Base-by-base conservation (phyloP, 1,140 invertebrate genomes). In the Listronotus oregonensis region DNA sequence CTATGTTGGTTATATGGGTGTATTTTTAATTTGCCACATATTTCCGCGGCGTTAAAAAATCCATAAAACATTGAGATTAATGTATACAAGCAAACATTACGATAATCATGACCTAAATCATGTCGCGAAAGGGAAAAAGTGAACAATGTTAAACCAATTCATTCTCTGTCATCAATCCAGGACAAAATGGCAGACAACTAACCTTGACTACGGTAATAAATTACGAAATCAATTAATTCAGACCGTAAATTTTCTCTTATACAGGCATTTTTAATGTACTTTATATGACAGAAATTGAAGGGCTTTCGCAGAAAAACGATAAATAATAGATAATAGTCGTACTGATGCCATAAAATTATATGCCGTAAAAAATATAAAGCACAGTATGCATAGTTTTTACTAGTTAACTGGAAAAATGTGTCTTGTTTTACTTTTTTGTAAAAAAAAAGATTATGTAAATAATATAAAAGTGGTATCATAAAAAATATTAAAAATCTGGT, bases 51-150 rank as follows among this genome's bases (percentile, higher is more conserved):
- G 18, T 56, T 56, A 50, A 40, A 61, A 50, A 61, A 32, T 42
- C 58, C 58, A 61, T 61, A 63, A 63, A 63, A 32, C 51, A 63
- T 17, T 11, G 10, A 63, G 37, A 63, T 63, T 63, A 44, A 63
- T 54, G 60, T 40, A 12, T 32, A 43, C 52, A 63, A 14, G 31
- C 60, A 63, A 43, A 54, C 42, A 63, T 63, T 18, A 44, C 49
- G 60, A 63, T 54, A 63, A 63, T 63, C 60, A 63, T 63, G 60
- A 54, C 51, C 60, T 63, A 63, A 63, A 63, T 63, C 60, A 63
- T 54, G 60, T 32, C n/a, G 42, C 15, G 51, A n/a, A 34, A 51
- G 60, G 60, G 60, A 54, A 63, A 49, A 63, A 63, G 50, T 63
- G 60, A 44, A 63, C 60, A 63, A 54, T 63, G 60, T 63, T 54